A percentile compares a stretch with the other conserved stretches of the same genome.
Conservation (phyloP, 2,888 invertebrate genomes). For the Drosophila gaucha region DNA sequence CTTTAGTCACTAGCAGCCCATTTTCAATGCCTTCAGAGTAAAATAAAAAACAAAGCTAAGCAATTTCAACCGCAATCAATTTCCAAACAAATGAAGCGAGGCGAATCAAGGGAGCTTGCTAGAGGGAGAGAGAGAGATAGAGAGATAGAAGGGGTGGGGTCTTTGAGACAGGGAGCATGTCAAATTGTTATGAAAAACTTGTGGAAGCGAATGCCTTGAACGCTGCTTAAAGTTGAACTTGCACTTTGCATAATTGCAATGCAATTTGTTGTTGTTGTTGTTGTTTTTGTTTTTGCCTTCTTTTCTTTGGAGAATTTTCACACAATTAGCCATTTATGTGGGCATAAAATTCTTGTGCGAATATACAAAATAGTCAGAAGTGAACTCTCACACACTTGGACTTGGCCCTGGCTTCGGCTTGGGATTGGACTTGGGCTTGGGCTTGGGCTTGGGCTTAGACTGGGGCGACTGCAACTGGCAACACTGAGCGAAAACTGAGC, state of each 20-base stretch:
- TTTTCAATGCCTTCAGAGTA: background rate
- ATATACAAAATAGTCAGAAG: constrained; percentile 25
- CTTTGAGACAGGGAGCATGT: background rate
- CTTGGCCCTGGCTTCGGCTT: constrained; percentile 49
- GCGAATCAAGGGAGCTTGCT: background rate
- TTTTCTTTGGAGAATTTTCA: constrained; percentile 44
- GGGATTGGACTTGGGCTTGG: background rate
- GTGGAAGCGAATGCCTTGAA: constrained; percentile 19
- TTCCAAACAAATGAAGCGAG: constrained; percentile 61
- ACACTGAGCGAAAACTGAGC: constrained; percentile 8
- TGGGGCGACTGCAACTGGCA: constrained; percentile 15
- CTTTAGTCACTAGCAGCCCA: too few relatives aligned
- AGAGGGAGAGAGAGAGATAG: constrained; percentile 3
- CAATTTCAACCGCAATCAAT: constrained; percentile 48
- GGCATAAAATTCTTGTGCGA: constrained; percentile 69
- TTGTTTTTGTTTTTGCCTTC: background rate
- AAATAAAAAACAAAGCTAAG: too few relatives aligned
- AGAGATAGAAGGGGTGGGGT: background rate
- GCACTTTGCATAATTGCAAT: constrained; percentile 74
- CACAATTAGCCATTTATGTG: constrained; percentile 66
- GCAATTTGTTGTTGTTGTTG: background rate
- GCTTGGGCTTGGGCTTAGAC: background rate
- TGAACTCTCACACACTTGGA: constrained; percentile 55
- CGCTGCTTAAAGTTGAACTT: constrained; percentile 59
- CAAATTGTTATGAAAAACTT: background rate